Base-by-base conservation (phyloP, 2,797 vertebrate genomes). In the Lacerta agilis region DNA sequence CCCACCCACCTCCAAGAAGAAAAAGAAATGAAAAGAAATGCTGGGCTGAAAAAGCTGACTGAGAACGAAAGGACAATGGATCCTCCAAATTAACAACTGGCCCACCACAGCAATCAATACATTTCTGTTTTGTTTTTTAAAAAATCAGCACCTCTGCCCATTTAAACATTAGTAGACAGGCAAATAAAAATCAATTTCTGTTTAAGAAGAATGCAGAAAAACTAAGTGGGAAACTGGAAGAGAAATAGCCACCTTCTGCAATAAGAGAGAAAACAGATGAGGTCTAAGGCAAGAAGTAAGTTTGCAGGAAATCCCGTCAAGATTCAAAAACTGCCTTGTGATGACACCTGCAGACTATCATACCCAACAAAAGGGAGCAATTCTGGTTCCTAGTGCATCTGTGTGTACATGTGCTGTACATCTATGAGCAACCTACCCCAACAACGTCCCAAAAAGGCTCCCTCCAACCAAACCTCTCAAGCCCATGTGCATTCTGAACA, bases 401-500 rank as follows among this genome's bases (percentile, higher is more conserved):
- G 15, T 27, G 29, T 18, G 13, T 11, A 8, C 17, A 29, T 89
- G 64, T n/a, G 86, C 29, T 69, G 29, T 49, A 49, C 49, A 33
- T 4, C 2, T 67, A 17, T 64, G 3, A 49, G 41, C 86, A 86
- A 95, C 98, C 98, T 95, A 99, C 98, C 98, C 98, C 89, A 99
- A 94, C 0, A 91, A 93, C 0, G 96, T 94, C 90, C 99, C 99
- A 2, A 99, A 97, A 91, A 97, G 0, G 0, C 97, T 83, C 86
- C 98, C 98, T 0, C 98, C 98, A 41, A 96, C 92, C 96, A 98
- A 79, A 36, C 98, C 98, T 86, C 93, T 87, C 23, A 98, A 95
- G 64, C 99, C 98, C 95, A 99, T 96, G 93, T 97, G 97, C 87
- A 99, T 93, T 93, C 98, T 96, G 96, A 98, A 99, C 18, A 99